phyloP scores from a whole-genome alignment of 2,888 invertebrate species.

The Ormia ochracea region DNA sequence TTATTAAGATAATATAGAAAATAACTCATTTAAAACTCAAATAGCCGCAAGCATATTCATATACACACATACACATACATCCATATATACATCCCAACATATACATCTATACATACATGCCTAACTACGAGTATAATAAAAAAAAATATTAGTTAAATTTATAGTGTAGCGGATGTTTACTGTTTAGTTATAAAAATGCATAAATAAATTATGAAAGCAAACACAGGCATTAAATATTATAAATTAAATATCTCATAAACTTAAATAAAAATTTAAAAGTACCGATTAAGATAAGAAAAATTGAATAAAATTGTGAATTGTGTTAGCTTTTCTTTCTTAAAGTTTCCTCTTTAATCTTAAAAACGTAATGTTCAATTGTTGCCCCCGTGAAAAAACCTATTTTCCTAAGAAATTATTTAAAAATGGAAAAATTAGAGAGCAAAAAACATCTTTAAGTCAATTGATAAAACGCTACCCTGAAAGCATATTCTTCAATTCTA shows the following conservation, averaged over 20 bases:
- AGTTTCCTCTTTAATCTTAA: slow-evolving; percentile 19
- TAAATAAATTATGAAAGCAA: slow-evolving; percentile 20
- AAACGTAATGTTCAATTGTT: background rate
- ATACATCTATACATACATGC: too few relatives aligned
- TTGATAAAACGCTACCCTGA: background rate
- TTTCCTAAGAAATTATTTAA: background rate
- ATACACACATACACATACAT: too few relatives aligned
- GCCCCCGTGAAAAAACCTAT: background rate
- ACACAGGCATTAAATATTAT: slow-evolving; percentile 26
- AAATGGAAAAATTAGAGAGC: background rate
- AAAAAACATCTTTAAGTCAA: background rate
- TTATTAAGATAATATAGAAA: background rate
- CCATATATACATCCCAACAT: too few relatives aligned
- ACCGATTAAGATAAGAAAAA: background rate
- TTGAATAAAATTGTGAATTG: slow-evolving; percentile 14
- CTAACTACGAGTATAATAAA: too few relatives aligned
- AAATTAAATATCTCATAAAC: slow-evolving; percentile 10
- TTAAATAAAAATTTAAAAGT: background rate
- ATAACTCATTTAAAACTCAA: background rate
- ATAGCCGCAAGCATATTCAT: background rate
- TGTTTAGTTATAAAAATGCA: slow-evolving; percentile 36
- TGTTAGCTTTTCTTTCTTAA: slow-evolving; percentile 23
- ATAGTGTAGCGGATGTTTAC: slow-evolving; percentile 39
- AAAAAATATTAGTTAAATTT: slow-evolving; percentile 39
- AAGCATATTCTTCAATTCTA: background rate